Percentiles rank a stretch among this genome's conserved stretches.
These are phyloP conservation scores for Alces alces DNA, from an alignment of 2,113 vertebrate species.

Conservation along the genomic window DNA sequence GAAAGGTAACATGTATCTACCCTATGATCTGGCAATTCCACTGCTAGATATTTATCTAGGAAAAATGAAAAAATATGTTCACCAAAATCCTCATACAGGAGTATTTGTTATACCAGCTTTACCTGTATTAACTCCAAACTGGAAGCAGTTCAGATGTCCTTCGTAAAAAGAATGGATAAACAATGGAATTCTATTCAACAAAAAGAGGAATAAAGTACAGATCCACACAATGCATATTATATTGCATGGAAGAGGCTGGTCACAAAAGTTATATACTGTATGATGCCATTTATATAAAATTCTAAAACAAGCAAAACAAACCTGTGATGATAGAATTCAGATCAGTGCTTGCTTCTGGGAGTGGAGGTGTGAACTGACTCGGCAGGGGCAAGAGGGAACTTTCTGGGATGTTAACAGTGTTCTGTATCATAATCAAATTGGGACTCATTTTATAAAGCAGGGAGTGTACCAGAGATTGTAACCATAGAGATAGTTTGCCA, in stretches of 20 bases:
- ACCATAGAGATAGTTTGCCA: neutral
- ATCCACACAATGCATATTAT: neutral
- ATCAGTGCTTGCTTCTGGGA: neutral
- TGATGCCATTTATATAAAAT: neutral
- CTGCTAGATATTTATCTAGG: neutral
- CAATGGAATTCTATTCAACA: neutral
- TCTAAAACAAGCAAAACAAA: neutral
- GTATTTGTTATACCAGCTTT: slow-evolving; percentile 15
- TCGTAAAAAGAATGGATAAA: neutral
- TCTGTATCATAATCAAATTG: neutral
- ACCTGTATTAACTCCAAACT: neutral
- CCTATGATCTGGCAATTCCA: neutral
- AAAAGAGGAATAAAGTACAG: neutral
- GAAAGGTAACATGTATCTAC: neutral
- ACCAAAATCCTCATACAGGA: neutral
- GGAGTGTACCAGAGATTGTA: neutral
- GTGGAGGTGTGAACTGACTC: neutral
- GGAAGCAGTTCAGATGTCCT: neutral
- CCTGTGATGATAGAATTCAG: neutral
- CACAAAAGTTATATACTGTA: neutral
- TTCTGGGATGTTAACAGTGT: neutral
- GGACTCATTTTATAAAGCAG: neutral
- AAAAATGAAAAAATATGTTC: slow-evolving; percentile 16
- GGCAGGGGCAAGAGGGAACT: neutral
- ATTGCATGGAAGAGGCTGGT: neutral